Evolutionary conservation across 2,113 vertebrate genomes (phyloP), one percentile per base, ranked within the genome.

Genomic region (Anoura caudifer): DNA sequence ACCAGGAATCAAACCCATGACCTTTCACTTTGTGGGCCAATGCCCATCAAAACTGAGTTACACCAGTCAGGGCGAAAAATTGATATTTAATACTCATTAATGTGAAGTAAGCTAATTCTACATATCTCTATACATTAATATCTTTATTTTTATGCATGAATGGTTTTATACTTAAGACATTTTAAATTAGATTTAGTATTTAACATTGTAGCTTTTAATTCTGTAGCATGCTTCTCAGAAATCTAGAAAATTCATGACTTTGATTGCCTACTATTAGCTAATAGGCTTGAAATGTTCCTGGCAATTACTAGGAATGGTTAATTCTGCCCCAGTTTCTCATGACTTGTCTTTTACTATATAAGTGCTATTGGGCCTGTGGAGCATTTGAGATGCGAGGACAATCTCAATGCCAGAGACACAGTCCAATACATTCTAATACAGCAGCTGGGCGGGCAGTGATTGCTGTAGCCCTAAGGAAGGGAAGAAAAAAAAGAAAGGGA

Each of bases 191-290:
- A 4, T 54, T 92, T 69, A 77, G 67, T 70, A 45, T 79, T 76
- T 82, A 81, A 92, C 67, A 73, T 81, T 90, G 10, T 61, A 87
- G 73, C 22, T 77, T 83, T 92, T 88, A 79, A 87, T 75, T 87
- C 9, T 54, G 20, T 73, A 26, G 14, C 28, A 11, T 76, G 5
- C 31, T 52, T 97, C 38, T 85, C 10, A 72, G 47, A 87, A 13
- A 65, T 81, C 24, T 84, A 94, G 63, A 96, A 67, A 88, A 92
- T 59, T 95, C 92, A 90, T 94, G 36, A 81, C 52, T 95, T 92
- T 87, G 20, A 85, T 90, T 87, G 41, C 69, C 80, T 89, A 79
- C 28, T 70, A 38, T 90, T 72, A 82, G 19, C n/a, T 82, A 76
- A 84, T 81, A 83, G 14, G 1, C 56, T 75, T 97, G 76, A 56